phyloP scores from a whole-genome alignment of 2,797 vertebrate genomes.

The Smutsia gigantea region DNA sequence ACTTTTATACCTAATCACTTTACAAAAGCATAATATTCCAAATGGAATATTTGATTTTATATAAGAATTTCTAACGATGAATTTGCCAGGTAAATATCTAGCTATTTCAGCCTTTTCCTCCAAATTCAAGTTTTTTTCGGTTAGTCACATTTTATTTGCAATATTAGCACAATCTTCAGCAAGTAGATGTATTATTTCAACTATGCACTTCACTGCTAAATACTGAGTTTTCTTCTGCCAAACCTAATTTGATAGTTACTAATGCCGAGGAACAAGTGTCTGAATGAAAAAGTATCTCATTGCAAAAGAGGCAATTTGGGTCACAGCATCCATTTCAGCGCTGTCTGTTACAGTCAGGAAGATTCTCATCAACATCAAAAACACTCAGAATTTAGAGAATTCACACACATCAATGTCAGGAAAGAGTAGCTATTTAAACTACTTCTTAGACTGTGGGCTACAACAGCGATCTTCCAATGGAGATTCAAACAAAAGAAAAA shows the following conservation, averaged over 20 bases:
- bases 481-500: conserved; percentile 24
- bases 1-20: not conserved
- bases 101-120: not conserved
- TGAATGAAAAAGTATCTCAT: not conserved
- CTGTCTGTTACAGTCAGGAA: not conserved
- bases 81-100: not conserved
- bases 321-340: not conserved
- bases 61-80: not conserved
- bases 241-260: not conserved
- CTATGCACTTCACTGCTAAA: not conserved
- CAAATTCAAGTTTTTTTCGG: conserved; percentile 19
- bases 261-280: not conserved
- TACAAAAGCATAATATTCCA: not conserved
- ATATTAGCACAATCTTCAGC: not conserved
- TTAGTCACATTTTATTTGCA: not conserved
- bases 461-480: not conserved
- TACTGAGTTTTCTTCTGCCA: not conserved
- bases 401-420: not conserved
- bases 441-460: not conserved
- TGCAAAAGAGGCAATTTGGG: not conserved
- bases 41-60: conserved; percentile 8
- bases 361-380: conserved; percentile 15
- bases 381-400: not conserved
- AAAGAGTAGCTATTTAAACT: not conserved
- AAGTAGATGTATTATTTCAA: not conserved